Evolutionary conservation across 2,888 invertebrate genomes (phyloP).

Genomic region (Drosophila leonis): DNA sequence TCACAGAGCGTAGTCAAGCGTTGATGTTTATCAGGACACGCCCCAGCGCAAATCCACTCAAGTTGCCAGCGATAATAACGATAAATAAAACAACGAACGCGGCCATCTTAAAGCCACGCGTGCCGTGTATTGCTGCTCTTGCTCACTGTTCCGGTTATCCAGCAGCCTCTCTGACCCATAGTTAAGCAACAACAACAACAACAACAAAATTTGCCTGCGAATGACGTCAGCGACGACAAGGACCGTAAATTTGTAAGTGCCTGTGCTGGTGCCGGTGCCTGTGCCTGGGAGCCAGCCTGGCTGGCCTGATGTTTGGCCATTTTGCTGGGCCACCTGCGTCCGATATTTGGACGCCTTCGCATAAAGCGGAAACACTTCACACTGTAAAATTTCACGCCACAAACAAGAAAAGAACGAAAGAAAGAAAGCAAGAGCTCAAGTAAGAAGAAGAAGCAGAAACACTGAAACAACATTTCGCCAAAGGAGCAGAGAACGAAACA

Average conservation of each 20-base stretch:
- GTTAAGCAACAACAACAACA: slow-evolving; percentile 46
- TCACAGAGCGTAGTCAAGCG: slow-evolving; percentile 30
- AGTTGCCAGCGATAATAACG: slow-evolving; percentile 65
- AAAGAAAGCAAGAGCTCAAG: slow-evolving; percentile 5
- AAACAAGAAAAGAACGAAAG: slow-evolving; percentile 15
- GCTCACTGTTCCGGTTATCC: background rate
- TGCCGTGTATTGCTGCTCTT: background rate
- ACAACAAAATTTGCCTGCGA: slow-evolving; percentile 57
- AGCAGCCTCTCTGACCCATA: slow-evolving; percentile 33
- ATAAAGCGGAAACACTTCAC: slow-evolving; percentile 40
- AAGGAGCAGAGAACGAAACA: slow-evolving; percentile 10
- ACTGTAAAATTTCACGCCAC: slow-evolving; percentile 57
- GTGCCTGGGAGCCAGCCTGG: background rate
- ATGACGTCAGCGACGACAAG: slow-evolving; percentile 60
- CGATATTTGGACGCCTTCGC: slow-evolving; percentile 42
- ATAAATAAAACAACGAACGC: slow-evolving; percentile 52
- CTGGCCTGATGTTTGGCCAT: slow-evolving; percentile 8
- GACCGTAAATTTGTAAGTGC: slow-evolving; percentile 30
- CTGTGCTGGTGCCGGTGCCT: background rate
- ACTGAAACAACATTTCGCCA: slow-evolving; percentile 35
- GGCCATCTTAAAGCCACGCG: slow-evolving; percentile 45
- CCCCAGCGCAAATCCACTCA: slow-evolving; percentile 52
- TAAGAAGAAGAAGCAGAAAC: slow-evolving; percentile 2
- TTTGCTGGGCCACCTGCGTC: slow-evolving; percentile 51
- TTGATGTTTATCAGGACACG: slow-evolving; percentile 58